Base-by-base conservation (phyloP, 2,888 invertebrate genomes). In the Cheilosia pagana region DNA sequence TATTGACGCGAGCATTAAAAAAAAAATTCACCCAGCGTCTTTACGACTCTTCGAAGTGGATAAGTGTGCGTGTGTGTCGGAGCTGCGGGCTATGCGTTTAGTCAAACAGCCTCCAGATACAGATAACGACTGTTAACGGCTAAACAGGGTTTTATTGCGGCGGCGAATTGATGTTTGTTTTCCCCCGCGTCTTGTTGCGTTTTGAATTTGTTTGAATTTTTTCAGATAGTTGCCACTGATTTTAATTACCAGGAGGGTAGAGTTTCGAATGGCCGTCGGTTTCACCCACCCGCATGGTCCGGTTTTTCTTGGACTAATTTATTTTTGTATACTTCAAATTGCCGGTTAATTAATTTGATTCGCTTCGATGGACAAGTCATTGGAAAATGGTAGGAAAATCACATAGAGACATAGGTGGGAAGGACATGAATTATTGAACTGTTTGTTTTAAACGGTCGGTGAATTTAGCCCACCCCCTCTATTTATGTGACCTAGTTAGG, bases 41-140 rank as follows among this genome's bases (percentile, higher is more conserved):
- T 75, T 75, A 75, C 48, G 75, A 75, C 50, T 52, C 19, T 57
- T 55, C n/a, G 63, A 63, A 50, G 55, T 14, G 57, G 63, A 43
- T 48, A 65, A n/a, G 48, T 50, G 3, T 28, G 62, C 16, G 6
- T 45, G 16, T 21, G n/a, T 8, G 28, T 19, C 23, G 23, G 25
- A 41, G 59, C 31, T 59, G 52, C 52, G 23, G 65, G 31, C 57
- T 25, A 21, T 55, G 45, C 53, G 74, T 63, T 63, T 55, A 63
- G 43, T 43, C 25, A 52, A 63, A 55, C 43, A 52, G 63, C 45
- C 62, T 71, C 41, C 50, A 60, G 71, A 55, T 74, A n/a, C 55
- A 74, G 74, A 74, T 62, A 63, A 63, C 62, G 63, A 52, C 55
- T 63, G 63, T 63, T 62, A 63, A 55, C 53, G 52, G 74, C 63